These are phyloP conservation scores for Oxycera nigricornis DNA, from an alignment of 2,888 invertebrate genomes.

Conservation along the genomic window DNA sequence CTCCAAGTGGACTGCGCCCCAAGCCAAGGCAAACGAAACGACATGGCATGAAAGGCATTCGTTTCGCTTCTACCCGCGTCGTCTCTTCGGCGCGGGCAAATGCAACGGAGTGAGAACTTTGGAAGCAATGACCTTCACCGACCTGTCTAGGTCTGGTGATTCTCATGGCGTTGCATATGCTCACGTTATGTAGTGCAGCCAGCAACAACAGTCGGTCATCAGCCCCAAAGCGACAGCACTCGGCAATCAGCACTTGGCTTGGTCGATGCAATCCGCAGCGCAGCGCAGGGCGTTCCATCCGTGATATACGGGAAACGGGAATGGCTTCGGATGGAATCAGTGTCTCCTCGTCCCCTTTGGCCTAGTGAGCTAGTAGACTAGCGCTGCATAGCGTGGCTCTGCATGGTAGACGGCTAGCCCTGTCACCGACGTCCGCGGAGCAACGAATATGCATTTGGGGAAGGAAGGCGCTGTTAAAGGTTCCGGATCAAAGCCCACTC, in stretches of 20 bases:
- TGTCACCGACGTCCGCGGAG: neutral
- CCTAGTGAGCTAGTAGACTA: neutral
- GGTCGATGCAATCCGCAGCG: constrained; percentile 4
- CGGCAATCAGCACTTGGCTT: neutral
- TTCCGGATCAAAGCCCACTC: neutral
- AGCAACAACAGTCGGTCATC: constrained; percentile 46
- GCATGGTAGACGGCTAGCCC: neutral
- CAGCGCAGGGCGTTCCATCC: neutral
- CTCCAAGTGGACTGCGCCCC: constrained; percentile 13
- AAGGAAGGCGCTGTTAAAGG: neutral
- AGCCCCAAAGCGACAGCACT: constrained; percentile 41
- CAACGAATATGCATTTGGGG: neutral
- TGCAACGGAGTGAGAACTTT: constrained; percentile 56
- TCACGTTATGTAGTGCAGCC: constrained; percentile 42
- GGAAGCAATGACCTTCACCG: constrained; percentile 64
- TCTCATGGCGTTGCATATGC: constrained; percentile 25
- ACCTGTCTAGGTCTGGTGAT: constrained; percentile 55
- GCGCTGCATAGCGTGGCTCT: neutral
- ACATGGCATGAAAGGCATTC: constrained; percentile 44
- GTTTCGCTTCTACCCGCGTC: constrained; percentile 10
- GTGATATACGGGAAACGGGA: neutral
- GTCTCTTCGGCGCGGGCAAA: neutral
- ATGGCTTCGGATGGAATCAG: neutral
- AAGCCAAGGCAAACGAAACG: neutral
- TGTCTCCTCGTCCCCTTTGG: neutral